Conservation (phyloP, 2,797 vertebrate genomes). For the Coccyzus lansbergi region DNA sequence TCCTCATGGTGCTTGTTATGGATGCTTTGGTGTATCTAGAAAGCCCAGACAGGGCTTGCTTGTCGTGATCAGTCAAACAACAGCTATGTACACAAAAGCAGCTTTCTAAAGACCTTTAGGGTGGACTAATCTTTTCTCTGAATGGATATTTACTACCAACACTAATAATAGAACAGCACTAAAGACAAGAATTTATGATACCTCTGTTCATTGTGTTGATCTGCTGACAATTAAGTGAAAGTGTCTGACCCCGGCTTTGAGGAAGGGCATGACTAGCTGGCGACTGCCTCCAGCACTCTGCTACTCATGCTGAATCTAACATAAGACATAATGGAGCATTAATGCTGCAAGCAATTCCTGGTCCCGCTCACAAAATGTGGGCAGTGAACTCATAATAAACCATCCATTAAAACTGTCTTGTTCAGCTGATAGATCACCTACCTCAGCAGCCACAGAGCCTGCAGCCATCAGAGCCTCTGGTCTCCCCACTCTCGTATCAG, state of each 20-base stretch:
- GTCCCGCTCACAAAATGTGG: background rate
- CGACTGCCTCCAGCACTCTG: background rate
- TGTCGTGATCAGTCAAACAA: accelerated
- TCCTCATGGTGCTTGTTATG: background rate
- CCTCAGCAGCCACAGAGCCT: background rate
- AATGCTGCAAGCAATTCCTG: background rate
- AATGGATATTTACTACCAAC: background rate
- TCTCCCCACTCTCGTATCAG: background rate
- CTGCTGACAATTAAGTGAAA: background rate
- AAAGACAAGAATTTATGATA: background rate
- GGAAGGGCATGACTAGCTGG: background rate
- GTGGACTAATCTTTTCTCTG: background rate
- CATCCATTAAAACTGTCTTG: conserved; percentile 12
- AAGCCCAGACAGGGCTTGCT: background rate
- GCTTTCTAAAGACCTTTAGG: background rate
- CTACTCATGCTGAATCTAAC: background rate
- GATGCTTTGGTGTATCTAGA: background rate
- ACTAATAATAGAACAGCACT: background rate
- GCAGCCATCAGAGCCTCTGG: background rate
- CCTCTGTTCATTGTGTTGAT: background rate
- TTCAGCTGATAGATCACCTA: conserved; percentile 23
- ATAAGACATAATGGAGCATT: background rate
- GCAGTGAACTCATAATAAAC: background rate
- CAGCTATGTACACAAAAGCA: background rate
- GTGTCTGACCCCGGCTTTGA: background rate